These are phyloP conservation scores for Drosophila eohydei DNA, from an alignment of 2,888 invertebrate genomes.

Conservation along the genomic window DNA sequence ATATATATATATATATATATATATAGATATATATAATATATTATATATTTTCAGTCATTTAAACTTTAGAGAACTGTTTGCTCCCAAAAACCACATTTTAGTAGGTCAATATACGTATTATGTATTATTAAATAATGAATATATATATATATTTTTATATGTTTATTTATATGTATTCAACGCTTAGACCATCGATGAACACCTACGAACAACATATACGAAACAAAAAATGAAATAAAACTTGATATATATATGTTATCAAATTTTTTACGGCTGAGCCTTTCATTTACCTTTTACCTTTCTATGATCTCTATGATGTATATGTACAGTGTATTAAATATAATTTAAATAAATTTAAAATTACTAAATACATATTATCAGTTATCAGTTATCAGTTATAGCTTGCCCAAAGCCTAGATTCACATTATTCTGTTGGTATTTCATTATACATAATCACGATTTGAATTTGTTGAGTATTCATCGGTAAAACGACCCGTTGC, in stretches of 20 bases:
- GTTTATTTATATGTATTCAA: conserved; percentile 4
- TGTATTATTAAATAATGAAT: conserved; percentile 1
- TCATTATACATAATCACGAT: conserved; percentile 84
- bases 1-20: conserved; percentile 54
- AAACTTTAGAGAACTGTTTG: not conserved
- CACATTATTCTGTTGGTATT: conserved; percentile 33
- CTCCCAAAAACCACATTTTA: conserved; percentile 3
- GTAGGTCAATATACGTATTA: not conserved
- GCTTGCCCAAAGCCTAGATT: conserved; percentile 33
- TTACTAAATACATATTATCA: not conserved
- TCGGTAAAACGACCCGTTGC: conserved; percentile 83
- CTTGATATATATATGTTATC: not conserved
- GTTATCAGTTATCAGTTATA: conserved; percentile 7
- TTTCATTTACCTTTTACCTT: not conserved
- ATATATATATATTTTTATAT: not conserved
- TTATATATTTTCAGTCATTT: conserved; percentile 40
- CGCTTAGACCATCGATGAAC: conserved; percentile 11
- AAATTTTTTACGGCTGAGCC: not conserved
- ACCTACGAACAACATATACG: not conserved
- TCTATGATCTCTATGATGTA: not conserved
- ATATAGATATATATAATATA: conserved; percentile 50
- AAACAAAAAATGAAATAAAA: not conserved
- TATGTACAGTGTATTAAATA: conserved; percentile 10
- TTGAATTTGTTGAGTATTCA: conserved; percentile 81
- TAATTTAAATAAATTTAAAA: not conserved